A percentile compares a stretch with the other conserved stretches of the same genome.
Evolutionary conservation across 64 coral and sea anemone genomes (phyloP).

Genomic region (Montipora capricornis): DNA sequence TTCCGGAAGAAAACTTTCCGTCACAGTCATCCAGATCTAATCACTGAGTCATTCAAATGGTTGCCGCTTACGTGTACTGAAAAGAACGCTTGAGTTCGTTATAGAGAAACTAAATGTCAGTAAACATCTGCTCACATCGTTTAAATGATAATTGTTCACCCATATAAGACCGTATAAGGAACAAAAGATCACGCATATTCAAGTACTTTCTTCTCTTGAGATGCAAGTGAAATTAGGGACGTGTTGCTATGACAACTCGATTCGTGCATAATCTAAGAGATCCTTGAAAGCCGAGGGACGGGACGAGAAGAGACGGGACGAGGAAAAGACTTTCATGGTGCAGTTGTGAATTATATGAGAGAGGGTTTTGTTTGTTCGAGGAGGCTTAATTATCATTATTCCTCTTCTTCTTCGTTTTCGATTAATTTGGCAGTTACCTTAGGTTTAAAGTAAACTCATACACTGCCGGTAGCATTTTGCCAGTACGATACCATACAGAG

Average conservation of each 20-base stretch:
- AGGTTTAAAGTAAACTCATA: no score
- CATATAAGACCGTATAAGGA: not conserved
- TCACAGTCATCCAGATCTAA: not conserved
- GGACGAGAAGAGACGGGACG: no score
- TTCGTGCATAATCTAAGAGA: no score
- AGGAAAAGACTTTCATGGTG: no score
- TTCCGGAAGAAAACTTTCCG: not conserved
- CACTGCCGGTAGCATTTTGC: no score
- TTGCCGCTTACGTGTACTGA: not conserved
- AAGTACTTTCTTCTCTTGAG: not conserved
- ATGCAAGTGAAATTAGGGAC: not conserved
- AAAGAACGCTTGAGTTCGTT: slow-evolving; percentile 13
- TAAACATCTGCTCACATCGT: slow-evolving; percentile 26
- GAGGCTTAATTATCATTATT: no score
- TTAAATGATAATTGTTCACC: slow-evolving; percentile 14
- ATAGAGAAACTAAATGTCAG: slow-evolving; percentile 24
- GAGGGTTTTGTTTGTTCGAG: no score
- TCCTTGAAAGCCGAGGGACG: no score
- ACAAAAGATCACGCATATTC: not conserved
- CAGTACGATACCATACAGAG: no score
- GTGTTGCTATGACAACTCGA: not conserved
- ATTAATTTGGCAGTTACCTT: no score
- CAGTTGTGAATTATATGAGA: no score
- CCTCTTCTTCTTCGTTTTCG: no score
- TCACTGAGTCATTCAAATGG: not conserved